Evolutionary conservation across 2,113 vertebrate species (phyloP), one percentile per base, ranked within the genome.

Genomic region (Ceyx cyanopectus): DNA sequence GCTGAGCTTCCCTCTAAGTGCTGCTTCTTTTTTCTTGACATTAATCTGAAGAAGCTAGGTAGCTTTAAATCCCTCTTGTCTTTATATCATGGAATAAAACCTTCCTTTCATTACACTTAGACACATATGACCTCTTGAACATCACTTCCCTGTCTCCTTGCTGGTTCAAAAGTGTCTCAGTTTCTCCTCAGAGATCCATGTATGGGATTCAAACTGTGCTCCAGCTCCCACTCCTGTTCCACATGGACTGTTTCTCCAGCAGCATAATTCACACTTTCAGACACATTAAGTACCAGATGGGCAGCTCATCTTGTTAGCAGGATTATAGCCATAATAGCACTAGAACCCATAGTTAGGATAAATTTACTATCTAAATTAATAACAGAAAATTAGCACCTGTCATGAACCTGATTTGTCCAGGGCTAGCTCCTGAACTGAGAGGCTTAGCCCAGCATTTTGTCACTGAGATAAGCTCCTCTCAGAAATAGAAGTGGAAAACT

Each of bases 221-320:
- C 12, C 80, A 58, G 61, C 10, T 19, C 22, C 62, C 4, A 24
- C 88, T 81, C 60, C 27, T 40, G 60, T 88, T 90, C 82, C 80
- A 70, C 85, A 30, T 2, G 26, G 53, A 61, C 85, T 85, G 43
- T 78, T 90, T 75, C 81, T 67, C 85, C 88, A 68, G 77, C 76
- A 75, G 56, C 34, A 41, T 76, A 81, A 84, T 81, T 92, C 96
- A 80, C 66, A 60, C 46, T 58, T 85, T 32, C 82, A 88, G 79
- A 87, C 57, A 43, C 67, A 81, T 74, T 83, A 90, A 83, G n/a
- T 45, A 30, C 40, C 82, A 88, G 90, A 88, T 81, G 83, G 77
- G 85, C 88, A 91, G 57, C 73, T 90, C 76, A 56, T 91, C 63
- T 70, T 75, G 57, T 90, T 90, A 74, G 88, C 40, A 63, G 69